Evolutionary conservation across 2,113 vertebrate species (phyloP).

Genomic region (Siphamia tubifer): DNA sequence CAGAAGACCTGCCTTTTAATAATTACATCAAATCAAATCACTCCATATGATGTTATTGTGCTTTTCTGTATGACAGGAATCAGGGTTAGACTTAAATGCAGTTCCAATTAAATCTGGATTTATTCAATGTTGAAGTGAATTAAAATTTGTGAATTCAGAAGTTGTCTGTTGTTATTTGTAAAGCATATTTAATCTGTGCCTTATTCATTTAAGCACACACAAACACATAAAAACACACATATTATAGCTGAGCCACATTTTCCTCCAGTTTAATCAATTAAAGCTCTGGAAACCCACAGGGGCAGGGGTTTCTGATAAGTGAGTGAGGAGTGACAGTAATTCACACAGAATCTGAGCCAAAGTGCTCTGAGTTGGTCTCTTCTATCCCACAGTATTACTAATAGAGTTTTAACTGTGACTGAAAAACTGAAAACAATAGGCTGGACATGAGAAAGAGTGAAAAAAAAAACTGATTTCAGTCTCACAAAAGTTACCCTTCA

Average conservation of each 20-base stretch:
- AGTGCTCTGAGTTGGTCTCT: neutral
- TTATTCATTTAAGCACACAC: neutral
- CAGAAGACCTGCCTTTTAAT: constrained; percentile 51
- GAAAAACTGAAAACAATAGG: neutral
- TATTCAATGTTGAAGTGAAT: constrained; percentile 73
- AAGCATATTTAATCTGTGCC: neutral
- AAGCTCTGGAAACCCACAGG: constrained; percentile 46
- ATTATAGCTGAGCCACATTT: constrained; percentile 13
- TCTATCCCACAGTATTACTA: neutral
- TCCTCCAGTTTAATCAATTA: constrained; percentile 43
- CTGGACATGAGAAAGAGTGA: neutral
- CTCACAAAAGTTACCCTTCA: no score
- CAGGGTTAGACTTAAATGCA: constrained; percentile 69
- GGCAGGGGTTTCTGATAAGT: constrained; percentile 50
- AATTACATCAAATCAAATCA: constrained; percentile 12
- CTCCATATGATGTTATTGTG: constrained; percentile 39
- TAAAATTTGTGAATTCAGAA: constrained; percentile 70
- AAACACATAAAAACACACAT: neutral
- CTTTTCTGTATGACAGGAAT: constrained; percentile 72
- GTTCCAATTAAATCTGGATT: constrained; percentile 61
- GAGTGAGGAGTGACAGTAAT: constrained; percentile 50
- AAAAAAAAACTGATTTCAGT: no score
- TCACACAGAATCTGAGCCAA: constrained; percentile 31
- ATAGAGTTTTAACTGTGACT: no score
- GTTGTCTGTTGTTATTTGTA: constrained; percentile 31